Percentiles rank a stretch among this genome's conserved stretches.
Conservation (phyloP, 2,888 invertebrate species). For the Acleris holmiana region DNA sequence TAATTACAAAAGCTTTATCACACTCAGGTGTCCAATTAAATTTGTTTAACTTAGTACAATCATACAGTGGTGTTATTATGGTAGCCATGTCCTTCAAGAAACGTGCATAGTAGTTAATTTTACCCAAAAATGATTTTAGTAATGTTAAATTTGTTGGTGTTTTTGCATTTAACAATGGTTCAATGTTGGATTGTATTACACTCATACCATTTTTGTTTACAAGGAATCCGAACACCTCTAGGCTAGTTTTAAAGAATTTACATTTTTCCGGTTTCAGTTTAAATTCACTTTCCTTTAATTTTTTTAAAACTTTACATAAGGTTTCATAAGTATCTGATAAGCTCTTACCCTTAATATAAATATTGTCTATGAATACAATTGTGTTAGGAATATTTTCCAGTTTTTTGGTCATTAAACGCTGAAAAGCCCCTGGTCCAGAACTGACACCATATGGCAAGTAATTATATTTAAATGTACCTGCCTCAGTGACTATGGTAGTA, state of each 20-base stretch:
- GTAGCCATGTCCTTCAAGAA: slow-evolving; percentile 30
- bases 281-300: too few relatives aligned
- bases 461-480: too few relatives aligned
- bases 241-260: slow-evolving; percentile 22
- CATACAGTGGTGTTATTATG: slow-evolving; percentile 14
- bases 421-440: too few relatives aligned
- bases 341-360: too few relatives aligned
- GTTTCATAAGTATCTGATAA: too few relatives aligned
- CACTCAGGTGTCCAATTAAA: slow-evolving; percentile 24
- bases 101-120: slow-evolving; percentile 27
- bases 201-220: not conserved
- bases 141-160: slow-evolving; percentile 10
- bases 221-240: slow-evolving; percentile 23
- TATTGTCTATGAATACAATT: too few relatives aligned
- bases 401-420: too few relatives aligned
- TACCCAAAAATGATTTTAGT: slow-evolving; percentile 29
- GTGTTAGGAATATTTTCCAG: too few relatives aligned
- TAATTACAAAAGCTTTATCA: slow-evolving; percentile 14
- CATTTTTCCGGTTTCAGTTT: slow-evolving; percentile 32
- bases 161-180: too few relatives aligned
- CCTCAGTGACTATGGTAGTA: too few relatives aligned
- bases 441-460: too few relatives aligned
- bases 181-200: not conserved
- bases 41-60: slow-evolving; percentile 18
- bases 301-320: too few relatives aligned